These are phyloP conservation scores for Turdus rufiventris DNA, from an alignment of 2,113 vertebrate species.

Conservation along the genomic window DNA sequence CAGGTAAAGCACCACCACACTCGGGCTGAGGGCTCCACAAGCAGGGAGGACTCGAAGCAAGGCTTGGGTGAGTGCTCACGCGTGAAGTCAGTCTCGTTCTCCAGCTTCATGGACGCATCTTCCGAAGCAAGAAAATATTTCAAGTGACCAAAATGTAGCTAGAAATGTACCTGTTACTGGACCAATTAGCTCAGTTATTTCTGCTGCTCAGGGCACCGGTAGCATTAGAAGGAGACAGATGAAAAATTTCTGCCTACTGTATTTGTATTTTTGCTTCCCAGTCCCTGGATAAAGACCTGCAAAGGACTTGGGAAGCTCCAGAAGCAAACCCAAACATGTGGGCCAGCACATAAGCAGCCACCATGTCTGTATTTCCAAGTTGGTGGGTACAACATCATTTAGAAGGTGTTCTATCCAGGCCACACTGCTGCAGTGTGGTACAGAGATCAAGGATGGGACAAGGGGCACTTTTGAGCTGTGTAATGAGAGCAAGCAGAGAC, in stretches of 20 bases:
- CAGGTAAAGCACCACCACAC: not conserved
- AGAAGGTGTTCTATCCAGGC: not conserved
- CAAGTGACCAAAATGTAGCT: not conserved
- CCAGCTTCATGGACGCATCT: not conserved
- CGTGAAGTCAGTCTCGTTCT: not conserved
- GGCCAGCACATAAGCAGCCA: not conserved
- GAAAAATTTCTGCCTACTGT: not conserved
- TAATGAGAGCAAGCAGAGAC: not conserved
- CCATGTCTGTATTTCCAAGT: not conserved
- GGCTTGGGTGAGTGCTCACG: not conserved
- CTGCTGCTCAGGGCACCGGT: not conserved
- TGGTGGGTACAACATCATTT: not conserved
- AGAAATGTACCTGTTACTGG: not conserved
- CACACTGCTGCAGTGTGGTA: not conserved
- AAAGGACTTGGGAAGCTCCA: not conserved
- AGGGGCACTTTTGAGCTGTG: fast-evolving
- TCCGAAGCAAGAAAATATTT: not conserved
- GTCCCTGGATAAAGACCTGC: not conserved
- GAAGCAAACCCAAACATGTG: not conserved
- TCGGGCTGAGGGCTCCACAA: not conserved
- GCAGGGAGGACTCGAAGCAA: not conserved
- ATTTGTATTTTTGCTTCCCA: not conserved
- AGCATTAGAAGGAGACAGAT: not conserved
- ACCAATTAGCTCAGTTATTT: not conserved
- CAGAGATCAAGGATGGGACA: not conserved